Conservation (phyloP, 2,888 invertebrate species). For the Ctena decussata region DNA sequence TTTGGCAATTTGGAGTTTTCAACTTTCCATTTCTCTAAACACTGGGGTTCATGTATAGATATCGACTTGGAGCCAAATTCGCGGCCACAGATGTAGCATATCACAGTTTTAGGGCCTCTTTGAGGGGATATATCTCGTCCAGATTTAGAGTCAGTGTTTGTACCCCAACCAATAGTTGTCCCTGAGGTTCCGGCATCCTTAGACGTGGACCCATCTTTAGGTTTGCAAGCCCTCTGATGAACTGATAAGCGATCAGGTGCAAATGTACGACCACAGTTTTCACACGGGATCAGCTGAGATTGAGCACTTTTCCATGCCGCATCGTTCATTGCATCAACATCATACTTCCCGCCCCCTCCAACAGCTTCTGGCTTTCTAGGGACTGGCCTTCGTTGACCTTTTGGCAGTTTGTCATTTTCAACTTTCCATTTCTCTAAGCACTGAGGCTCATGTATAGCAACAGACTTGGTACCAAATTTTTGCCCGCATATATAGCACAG, state of each 20-base stretch:
- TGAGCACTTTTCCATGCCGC: constrained; percentile 89
- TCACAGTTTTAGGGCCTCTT: constrained; percentile 83
- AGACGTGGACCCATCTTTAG: constrained; percentile 60
- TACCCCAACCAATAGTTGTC: background rate
- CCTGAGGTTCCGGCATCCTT: background rate
- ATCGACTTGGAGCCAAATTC: constrained; percentile 90
- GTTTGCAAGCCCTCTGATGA: constrained; percentile 89
- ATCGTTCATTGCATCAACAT: constrained; percentile 88
- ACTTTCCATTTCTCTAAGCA: constrained; percentile 90
- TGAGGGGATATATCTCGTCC: constrained; percentile 24
- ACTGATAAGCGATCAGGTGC: constrained; percentile 90
- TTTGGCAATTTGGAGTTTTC: constrained; percentile 89
- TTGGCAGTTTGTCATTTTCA: constrained; percentile 89
- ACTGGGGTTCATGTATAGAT: constrained; percentile 91
- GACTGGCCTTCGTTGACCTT: constrained; percentile 88
- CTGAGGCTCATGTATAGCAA: constrained; percentile 90
- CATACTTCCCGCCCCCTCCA: constrained; percentile 73
- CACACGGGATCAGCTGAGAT: constrained; percentile 71
- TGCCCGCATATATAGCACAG: constrained; percentile 90
- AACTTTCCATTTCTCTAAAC: constrained; percentile 90
- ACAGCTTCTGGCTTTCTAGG: constrained; percentile 89
- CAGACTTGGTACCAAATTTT: constrained; percentile 90
- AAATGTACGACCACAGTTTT: constrained; percentile 90
- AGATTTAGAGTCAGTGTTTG: constrained; percentile 3
- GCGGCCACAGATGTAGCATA: constrained; percentile 90